Evolutionary conservation across 2,888 invertebrate genomes (phyloP).

Genomic region (Anarsia innoxiella): DNA sequence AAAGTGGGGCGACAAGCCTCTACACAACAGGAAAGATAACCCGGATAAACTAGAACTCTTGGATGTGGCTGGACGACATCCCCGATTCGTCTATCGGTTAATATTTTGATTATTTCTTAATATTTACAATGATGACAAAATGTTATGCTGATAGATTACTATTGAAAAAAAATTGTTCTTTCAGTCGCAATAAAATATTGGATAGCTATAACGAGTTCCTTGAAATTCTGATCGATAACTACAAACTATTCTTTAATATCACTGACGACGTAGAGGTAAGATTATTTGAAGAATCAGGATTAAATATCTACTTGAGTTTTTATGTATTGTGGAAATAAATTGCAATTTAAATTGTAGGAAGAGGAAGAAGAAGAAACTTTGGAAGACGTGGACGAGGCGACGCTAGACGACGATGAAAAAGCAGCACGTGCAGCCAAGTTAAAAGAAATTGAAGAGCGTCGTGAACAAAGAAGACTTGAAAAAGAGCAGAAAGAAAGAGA

Average conservation of each 20-base stretch:
- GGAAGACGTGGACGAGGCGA: conserved; percentile 59
- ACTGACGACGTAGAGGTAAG: conserved; percentile 60
- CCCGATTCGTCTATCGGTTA: conserved; percentile 70
- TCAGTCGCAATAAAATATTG: conserved; percentile 52
- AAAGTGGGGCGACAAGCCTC: conserved; percentile 82
- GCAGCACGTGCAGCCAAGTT: conserved; percentile 41
- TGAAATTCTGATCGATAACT: conserved; percentile 77
- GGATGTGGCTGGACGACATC: conserved; percentile 70
- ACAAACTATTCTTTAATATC: conserved; percentile 81
- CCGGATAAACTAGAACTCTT: conserved; percentile 66
- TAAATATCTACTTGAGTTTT: not conserved
- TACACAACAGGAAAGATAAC: conserved; percentile 81
- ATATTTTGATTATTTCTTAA: no score
- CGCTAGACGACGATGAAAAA: conserved; percentile 59
- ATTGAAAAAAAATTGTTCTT: no score
- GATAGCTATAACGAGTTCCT: conserved; percentile 74
- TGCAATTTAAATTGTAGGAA: conserved; percentile 24
- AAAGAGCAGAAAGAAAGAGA: conserved; percentile 39
- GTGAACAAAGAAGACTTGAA: conserved; percentile 38
- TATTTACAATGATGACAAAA: no score
- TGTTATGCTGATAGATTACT: no score
- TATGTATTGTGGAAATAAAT: no score
- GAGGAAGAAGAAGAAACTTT: conserved; percentile 44
- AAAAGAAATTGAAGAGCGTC: conserved; percentile 32
- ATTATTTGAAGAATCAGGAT: not conserved